These are phyloP conservation scores for Isichthys henryi DNA, from an alignment of 2,113 vertebrate genomes.

Conservation along the genomic window DNA sequence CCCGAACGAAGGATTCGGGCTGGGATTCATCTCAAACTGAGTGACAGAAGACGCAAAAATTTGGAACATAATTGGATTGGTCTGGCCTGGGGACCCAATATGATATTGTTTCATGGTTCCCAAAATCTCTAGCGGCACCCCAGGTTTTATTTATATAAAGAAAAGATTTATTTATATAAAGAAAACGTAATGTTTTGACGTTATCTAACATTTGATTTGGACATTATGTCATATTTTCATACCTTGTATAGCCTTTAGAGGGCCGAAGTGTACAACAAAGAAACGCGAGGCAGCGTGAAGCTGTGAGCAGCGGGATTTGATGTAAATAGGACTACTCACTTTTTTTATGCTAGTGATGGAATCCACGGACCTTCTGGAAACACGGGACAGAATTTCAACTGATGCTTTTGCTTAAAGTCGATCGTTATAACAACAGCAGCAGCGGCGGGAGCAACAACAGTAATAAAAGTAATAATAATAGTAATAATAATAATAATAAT, in stretches of 20 bases:
- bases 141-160: neutral
- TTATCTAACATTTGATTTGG: neutral
- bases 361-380: neutral
- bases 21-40: neutral
- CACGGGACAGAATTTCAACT: neutral
- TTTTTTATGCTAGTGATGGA: neutral
- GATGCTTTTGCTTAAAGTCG: neutral
- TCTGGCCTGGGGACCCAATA: neutral
- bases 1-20: neutral
- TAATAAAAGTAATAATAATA: neutral
- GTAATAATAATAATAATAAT: neutral
- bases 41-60: neutral
- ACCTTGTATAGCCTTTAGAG: neutral
- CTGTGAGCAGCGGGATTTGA: neutral
- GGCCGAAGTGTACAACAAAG: neutral
- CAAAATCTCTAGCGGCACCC: neutral
- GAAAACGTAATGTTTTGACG: neutral
- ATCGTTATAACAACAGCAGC: neutral
- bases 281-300: neutral
- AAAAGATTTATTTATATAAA: neutral
- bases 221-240: neutral
- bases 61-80: neutral
- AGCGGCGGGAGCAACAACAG: too few species aligned
- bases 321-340: neutral
- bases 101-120: neutral